Base-by-base conservation (phyloP, 2,797 vertebrate species). In the Coregonus ussuriensis region DNA sequence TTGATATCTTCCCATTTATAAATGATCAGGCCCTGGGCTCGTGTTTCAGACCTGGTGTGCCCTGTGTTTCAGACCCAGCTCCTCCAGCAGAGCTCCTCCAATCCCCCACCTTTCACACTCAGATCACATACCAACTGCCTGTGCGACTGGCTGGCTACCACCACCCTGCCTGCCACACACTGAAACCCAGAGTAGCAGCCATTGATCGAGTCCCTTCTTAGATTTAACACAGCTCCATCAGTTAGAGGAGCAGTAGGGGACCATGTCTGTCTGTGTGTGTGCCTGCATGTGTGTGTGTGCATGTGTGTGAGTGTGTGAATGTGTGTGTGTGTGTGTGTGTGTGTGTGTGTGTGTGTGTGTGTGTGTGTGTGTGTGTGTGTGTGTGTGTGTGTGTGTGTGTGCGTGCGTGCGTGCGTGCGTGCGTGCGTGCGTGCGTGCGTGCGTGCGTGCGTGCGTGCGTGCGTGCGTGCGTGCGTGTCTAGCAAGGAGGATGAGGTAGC, bases 11-110 rank as follows among this genome's bases (percentile, higher is more conserved):
- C 89, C 90, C 91, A 91, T 94, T 94, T 94, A 92, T 93, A 93
- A 95, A 96, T 95, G 96, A 97, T 95, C 95, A 95, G 95, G 93
- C 90, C 92, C 91, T 54, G 0, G 89, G 88, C 75, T 97, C 80
- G 7, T 84, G 92, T 97, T 97, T 95, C 95, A 47, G 85, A 89
- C 89, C 91, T 92, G 89, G 88, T 89, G 90, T 88, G 85, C 81
- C 85, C 86, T 84, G 89, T n/a, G n/a, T n/a, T n/a, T n/a, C n/a
- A n/a, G n/a, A n/a, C 52, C 14, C 33, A 52, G 68, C 68, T 66
- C 47, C 41, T 47, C 41, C 41, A 47, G 41, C 41, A 68, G 37
- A 35, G 35, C 54, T 41, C 33, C 35, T 29, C 31, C 76, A 54
- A 31, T 16, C 62, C 59, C 59, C 59, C 59, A 63, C 59, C 59